A percentile compares a stretch with the other conserved stretches of the same genome.
These are phyloP conservation scores for Enchytraeus crypticus DNA, from an alignment of 2,888 invertebrate species.

Conservation along the genomic window DNA sequence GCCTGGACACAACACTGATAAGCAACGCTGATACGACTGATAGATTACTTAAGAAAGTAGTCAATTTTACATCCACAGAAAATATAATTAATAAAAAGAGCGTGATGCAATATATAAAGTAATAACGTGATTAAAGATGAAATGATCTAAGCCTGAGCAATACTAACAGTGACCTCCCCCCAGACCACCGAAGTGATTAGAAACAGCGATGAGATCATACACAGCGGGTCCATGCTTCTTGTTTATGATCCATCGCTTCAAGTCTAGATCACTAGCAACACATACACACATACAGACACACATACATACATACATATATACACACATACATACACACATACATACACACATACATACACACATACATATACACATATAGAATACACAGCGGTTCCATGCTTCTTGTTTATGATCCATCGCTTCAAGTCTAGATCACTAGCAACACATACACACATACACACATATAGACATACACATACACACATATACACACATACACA, in stretches of 20 bases:
- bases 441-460: too few species aligned
- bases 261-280: constrained; percentile 49
- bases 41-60: too few species aligned
- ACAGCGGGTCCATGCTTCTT: constrained; percentile 40
- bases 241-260: constrained; percentile 51
- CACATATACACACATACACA: too few species aligned
- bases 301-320: too few species aligned
- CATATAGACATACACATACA: too few species aligned
- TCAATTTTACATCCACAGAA: too few species aligned
- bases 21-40: too few species aligned
- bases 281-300: too few species aligned
- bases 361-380: too few species aligned
- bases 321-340: too few species aligned
- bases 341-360: too few species aligned
- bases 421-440: constrained; percentile 51
- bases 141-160: background rate
- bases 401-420: constrained; percentile 49
- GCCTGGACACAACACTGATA: too few species aligned
- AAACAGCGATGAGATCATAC: constrained; percentile 54
- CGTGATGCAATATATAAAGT: background rate
- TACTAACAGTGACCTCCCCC: constrained; percentile 48
- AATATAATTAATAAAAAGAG: background rate
- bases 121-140: background rate
- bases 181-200: constrained; percentile 54
- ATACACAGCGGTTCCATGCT: constrained; percentile 47